Base-by-base conservation (phyloP, 2,888 invertebrate species). In the Lasiommata megera region DNA sequence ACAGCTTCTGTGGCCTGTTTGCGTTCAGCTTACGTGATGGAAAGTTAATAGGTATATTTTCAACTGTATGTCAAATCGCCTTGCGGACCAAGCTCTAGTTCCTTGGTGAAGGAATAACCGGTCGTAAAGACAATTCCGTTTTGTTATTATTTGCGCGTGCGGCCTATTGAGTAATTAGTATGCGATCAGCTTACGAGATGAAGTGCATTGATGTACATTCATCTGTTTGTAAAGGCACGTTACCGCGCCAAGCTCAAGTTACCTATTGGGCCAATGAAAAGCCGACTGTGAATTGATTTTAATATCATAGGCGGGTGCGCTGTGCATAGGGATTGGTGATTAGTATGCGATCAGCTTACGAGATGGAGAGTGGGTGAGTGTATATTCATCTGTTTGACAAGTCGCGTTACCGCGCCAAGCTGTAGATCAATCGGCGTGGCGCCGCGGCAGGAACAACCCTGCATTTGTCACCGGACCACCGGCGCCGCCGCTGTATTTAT, bases 401-500 rank as follows among this genome's bases (percentile, higher is more conserved):
- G 70, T 72, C 67, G 64, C 67, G 70, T 74, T 73, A 77, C 75
- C 74, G 74, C 74, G 76, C 74, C 71, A 74, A 77, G 74, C 77
- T 77, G 80, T 86, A 84, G 85, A 88, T 88, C 88, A 88, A 86
- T 87, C 84, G 80, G 74, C 79, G 78, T 79, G 80, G 79, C 82
- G 84, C 82, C 77, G 79, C 79, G 77, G 76, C 76, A 79, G 82
- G 80, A 80, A 80, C 80, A 75, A 71, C 72, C 77, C 79, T 76
- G 85, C 82, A 85, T 89, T 89, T 89, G 89, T 89, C 89, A 87
- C 86, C 79, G 84, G 89, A 90, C 89, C 89, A 90, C 89, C 69
- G 80, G 83, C 84, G 81, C 82, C 79, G 88, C 73, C 67, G 48
- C 48, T 51, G 81, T 89, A 90, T 90, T 90, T 88, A 90, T 90